Base-by-base conservation (phyloP, 2,797 vertebrate species). In the Gymnoscopelus microlampas region DNA sequence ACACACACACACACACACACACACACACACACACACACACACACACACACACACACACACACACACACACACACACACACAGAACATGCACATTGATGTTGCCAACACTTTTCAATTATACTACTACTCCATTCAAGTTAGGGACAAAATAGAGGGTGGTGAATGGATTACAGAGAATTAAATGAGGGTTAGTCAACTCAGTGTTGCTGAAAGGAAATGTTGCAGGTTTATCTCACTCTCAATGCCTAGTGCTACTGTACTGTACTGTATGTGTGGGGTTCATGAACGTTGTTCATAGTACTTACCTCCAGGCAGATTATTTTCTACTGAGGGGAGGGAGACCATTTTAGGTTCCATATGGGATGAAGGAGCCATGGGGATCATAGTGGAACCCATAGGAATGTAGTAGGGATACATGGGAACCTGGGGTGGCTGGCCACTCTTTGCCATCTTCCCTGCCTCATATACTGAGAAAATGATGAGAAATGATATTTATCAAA, bases 381-480 rank as follows among this genome's bases (percentile, higher is more conserved):
- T 88, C 64, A 95, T 88, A 35, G 95, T 83, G 19, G 96, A 95
- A 65, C 97, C 94, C 13, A 94, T 94, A 60, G 95, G 95, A 68
- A 98, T 95, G 90, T 96, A 98, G 88, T 95, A 97, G 44, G 96
- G 96, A 77, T 96, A 97, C 89, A 96, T 88, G 48, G 95, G 92
- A 63, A 96, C 87, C 67, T 92, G 92, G 78, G 96, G 78, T 70
- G 93, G 92, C 53, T 92, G 95, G 19, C 91, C 91, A 56, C 91
- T 92, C 89, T 97, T 98, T 5, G 94, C 95, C 77, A 94, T 95
- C 87, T 97, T 98, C 71, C 97, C 98, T 24, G 97, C 98, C 88
- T 97, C 95, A 54, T 99, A 99, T 73, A 99, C 98, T 99, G 9
- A 10, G 8, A 44, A 44, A 44, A 44, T 44, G 39, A 8, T 3